Evolutionary conservation across 2,797 vertebrate genomes (phyloP).

Genomic region (Buceros bicornis): DNA sequence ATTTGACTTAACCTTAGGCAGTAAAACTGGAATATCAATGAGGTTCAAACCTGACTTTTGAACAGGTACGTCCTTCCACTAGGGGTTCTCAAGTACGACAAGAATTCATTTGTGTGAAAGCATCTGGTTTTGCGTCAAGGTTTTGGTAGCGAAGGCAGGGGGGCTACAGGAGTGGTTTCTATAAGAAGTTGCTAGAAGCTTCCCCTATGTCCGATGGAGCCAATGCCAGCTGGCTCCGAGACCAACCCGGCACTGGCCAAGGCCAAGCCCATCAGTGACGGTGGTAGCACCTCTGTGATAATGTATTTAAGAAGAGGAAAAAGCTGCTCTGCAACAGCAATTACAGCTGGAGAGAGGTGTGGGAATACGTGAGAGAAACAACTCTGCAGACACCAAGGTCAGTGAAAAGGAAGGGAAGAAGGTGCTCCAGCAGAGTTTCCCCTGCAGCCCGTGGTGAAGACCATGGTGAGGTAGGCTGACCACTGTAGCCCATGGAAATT

Average conservation of each 20-base stretch:
- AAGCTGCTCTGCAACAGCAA: neutral
- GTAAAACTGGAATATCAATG: neutral
- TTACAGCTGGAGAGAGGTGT: neutral
- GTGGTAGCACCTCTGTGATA: neutral
- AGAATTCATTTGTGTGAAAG: neutral
- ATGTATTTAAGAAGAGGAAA: neutral
- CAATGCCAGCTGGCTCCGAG: neutral
- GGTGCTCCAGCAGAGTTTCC: neutral
- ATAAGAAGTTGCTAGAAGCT: neutral
- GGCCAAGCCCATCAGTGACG: accelerated
- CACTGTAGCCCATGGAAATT: neutral
- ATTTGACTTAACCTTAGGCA: neutral
- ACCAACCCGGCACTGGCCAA: neutral
- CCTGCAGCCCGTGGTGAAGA: neutral
- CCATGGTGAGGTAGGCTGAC: neutral
- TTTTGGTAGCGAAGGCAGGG: neutral
- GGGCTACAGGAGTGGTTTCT: neutral
- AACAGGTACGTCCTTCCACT: neutral
- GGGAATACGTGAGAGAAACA: neutral
- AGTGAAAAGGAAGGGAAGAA: neutral
- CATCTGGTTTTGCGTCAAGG: accelerated
- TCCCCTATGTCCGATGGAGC: accelerated
- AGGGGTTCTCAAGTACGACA: neutral
- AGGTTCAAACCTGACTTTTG: neutral
- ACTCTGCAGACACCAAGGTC: neutral